A percentile compares a stretch with the other conserved stretches of the same genome.
Evolutionary conservation across 2,113 vertebrate genomes (phyloP).

Genomic region (Emberiza fucata): DNA sequence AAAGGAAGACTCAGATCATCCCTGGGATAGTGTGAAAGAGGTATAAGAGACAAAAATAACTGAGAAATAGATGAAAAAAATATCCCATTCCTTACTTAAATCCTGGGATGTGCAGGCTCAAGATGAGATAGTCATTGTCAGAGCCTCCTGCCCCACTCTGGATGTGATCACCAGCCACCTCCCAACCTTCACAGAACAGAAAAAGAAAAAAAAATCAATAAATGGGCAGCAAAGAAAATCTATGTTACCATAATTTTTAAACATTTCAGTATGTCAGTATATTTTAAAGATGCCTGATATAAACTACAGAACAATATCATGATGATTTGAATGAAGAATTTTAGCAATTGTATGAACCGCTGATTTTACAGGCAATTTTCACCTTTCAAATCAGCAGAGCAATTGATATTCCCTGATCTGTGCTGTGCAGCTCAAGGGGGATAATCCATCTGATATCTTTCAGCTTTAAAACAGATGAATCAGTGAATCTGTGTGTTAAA

Average conservation of each 20-base stretch:
- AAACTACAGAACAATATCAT: background rate
- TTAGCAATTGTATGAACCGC: background rate
- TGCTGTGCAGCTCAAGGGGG: background rate
- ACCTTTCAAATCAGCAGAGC: background rate
- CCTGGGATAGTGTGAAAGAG: background rate
- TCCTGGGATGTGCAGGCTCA: conserved; percentile 91
- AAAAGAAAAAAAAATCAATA: background rate
- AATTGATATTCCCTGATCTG: background rate
- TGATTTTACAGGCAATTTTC: background rate
- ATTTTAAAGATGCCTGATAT: background rate
- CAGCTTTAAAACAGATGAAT: conserved; percentile 24
- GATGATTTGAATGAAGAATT: background rate
- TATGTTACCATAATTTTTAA: background rate
- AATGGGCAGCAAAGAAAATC: background rate
- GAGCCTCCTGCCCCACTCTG: conserved; percentile 90
- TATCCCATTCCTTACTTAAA: conserved; percentile 84
- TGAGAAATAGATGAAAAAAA: background rate
- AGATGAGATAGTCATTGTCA: conserved; percentile 95
- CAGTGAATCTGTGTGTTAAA: background rate
- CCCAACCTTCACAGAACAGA: conserved; percentile 82
- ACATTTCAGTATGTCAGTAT: background rate
- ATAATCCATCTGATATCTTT: background rate
- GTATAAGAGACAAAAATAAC: background rate
- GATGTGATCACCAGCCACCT: conserved; percentile 91
- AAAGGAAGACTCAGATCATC: background rate